Evolutionary conservation across 1,140 invertebrate genomes (phyloP).

Genomic region (Trachymyrmex septentrionalis): DNA sequence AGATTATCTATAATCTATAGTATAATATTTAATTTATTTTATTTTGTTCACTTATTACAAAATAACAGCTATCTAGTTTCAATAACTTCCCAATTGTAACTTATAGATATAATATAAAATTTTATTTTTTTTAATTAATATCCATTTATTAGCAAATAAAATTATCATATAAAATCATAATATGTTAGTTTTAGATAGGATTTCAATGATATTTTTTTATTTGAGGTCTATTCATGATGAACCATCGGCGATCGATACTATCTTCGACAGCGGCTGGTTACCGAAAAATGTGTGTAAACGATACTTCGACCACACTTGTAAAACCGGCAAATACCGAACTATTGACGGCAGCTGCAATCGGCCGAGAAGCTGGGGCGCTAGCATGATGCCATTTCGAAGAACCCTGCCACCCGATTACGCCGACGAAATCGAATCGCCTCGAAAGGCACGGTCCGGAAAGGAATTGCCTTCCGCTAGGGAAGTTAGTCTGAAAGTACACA

Average conservation of each 20-base stretch:
- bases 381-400: slow-evolving; percentile 92
- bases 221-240: slow-evolving; percentile 67
- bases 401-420: slow-evolving; percentile 91
- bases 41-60: too few relatives aligned
- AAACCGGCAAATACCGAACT: slow-evolving; percentile 88
- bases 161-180: too few relatives aligned
- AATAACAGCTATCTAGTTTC: too few relatives aligned
- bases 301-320: slow-evolving; percentile 62
- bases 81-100: too few relatives aligned
- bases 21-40: too few relatives aligned
- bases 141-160: too few relatives aligned
- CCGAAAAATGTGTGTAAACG: slow-evolving; percentile 81
- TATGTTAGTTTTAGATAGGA: not conserved
- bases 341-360: slow-evolving; percentile 94
- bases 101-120: too few relatives aligned
- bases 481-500: slow-evolving; percentile 91
- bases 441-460: slow-evolving; percentile 87
- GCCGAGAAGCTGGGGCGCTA: slow-evolving; percentile 89
- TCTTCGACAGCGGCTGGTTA: slow-evolving; percentile 87
- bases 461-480: slow-evolving; percentile 91
- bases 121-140: too few relatives aligned
- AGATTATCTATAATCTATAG: too few relatives aligned
- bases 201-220: not conserved
- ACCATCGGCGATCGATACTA: slow-evolving; percentile 81
- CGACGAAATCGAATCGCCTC: slow-evolving; percentile 92